Evolutionary conservation across 2,113 vertebrate genomes (phyloP).

Genomic region (Notiomystis cincta): DNA sequence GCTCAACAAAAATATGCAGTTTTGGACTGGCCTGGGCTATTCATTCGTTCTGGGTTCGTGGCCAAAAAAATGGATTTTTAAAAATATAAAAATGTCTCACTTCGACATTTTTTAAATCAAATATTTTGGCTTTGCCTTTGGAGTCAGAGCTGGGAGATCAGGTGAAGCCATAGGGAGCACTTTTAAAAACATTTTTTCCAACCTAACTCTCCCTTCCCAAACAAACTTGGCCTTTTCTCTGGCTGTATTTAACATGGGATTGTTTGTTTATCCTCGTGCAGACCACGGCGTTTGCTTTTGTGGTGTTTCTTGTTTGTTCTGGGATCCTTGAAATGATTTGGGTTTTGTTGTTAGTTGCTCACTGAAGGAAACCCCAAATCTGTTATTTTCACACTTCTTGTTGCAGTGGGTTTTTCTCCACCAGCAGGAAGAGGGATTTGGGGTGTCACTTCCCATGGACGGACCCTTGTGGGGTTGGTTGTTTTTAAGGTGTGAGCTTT

Average conservation of each 20-base stretch:
- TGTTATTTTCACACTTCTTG: neutral
- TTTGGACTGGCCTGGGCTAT: slow-evolving; percentile 4
- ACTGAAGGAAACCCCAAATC: neutral
- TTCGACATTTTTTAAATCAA: neutral
- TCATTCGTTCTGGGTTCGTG: neutral
- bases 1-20: neutral
- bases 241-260: neutral
- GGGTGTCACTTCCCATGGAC: accelerated
- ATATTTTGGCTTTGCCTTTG: slow-evolving; percentile 19
- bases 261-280: neutral
- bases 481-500: neutral
- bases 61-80: slow-evolving; percentile 22
- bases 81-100: slow-evolving; percentile 12
- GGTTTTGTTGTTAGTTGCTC: neutral
- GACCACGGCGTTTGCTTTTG: neutral
- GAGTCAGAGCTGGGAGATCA: neutral
- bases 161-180: neutral
- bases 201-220: neutral
- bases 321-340: neutral
- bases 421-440: neutral
- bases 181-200: neutral
- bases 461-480: neutral
- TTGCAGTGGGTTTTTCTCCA: neutral
- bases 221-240: neutral
- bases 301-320: neutral